Conservation (phyloP, 2,888 invertebrate species). For the Apamea epomidion region DNA sequence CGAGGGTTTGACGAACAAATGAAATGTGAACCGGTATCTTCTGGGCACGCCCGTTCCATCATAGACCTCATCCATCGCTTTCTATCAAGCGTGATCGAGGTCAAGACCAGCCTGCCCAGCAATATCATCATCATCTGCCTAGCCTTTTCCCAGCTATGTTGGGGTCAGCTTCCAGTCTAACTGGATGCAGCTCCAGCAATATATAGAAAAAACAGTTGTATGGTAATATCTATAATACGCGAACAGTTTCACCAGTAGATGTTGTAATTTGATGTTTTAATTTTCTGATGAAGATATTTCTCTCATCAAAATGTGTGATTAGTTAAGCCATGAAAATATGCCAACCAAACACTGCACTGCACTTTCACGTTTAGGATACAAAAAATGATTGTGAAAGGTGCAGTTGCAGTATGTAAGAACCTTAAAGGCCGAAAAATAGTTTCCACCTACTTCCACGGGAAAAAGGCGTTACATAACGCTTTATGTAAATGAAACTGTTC, state of each 20-base stretch:
- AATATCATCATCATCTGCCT: background rate
- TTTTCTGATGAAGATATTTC: background rate
- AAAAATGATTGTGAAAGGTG: background rate
- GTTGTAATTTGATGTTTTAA: background rate
- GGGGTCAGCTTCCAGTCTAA: too few species aligned
- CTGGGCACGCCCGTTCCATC: background rate
- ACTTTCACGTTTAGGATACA: background rate
- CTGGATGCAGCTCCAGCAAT: too few species aligned
- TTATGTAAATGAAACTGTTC: slow-evolving; percentile 43
- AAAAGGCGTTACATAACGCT: background rate
- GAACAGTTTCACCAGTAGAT: background rate
- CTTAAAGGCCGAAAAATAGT: background rate
- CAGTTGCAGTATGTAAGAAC: background rate
- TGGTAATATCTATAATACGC: too few species aligned
- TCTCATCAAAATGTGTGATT: background rate
- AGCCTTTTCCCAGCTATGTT: too few species aligned
- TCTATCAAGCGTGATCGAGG: background rate
- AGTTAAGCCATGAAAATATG: background rate
- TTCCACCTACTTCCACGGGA: background rate
- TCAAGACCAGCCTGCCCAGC: background rate
- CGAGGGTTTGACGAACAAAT: background rate
- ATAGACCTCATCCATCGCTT: background rate
- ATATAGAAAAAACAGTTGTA: too few species aligned
- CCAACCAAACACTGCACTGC: background rate
- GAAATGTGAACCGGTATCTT: background rate